Percentiles rank a stretch among this genome's conserved stretches.
These are phyloP conservation scores for Gymnocephalus cernua DNA, from an alignment of 2,113 vertebrate genomes.

Conservation along the genomic window DNA sequence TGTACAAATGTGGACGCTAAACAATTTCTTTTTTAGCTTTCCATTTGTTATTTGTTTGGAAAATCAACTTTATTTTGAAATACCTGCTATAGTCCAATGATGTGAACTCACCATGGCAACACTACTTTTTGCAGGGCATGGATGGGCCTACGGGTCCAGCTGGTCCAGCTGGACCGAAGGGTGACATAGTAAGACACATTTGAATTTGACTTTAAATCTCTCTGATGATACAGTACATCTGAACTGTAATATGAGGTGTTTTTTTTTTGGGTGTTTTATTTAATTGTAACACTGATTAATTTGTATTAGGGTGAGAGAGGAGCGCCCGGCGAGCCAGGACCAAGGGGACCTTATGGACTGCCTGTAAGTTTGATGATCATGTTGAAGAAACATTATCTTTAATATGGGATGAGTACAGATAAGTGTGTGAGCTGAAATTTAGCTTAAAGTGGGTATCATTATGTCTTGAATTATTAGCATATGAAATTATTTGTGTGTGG, in stretches of 20 bases:
- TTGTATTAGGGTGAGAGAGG: constrained; percentile 85
- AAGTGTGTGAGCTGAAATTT: background rate
- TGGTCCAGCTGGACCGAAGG: constrained; percentile 97
- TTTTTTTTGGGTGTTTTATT: background rate
- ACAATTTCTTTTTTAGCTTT: constrained; percentile 30
- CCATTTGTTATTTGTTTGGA: constrained; percentile 29
- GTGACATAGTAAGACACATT: constrained; percentile 91
- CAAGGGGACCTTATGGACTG: constrained; percentile 95
- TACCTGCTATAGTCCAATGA: background rate
- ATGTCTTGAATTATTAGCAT: background rate
- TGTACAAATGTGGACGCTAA: constrained; percentile 13
- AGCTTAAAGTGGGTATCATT: background rate
- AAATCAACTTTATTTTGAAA: constrained; percentile 18
- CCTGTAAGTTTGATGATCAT: constrained; percentile 88
- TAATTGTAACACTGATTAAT: constrained; percentile 15
- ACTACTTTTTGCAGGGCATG: constrained; percentile 84
- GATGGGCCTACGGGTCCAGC: constrained; percentile 93
- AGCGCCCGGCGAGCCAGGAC: constrained; percentile 90
- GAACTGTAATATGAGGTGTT: background rate
- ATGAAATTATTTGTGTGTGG: background rate
- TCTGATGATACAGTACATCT: background rate
- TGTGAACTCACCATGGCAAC: constrained; percentile 31
- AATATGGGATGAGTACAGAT: background rate
- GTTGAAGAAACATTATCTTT: background rate
- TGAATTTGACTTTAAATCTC: background rate